Evolutionary conservation across 2,888 invertebrate species (phyloP).

Genomic region (Ariolimax columbianus): DNA sequence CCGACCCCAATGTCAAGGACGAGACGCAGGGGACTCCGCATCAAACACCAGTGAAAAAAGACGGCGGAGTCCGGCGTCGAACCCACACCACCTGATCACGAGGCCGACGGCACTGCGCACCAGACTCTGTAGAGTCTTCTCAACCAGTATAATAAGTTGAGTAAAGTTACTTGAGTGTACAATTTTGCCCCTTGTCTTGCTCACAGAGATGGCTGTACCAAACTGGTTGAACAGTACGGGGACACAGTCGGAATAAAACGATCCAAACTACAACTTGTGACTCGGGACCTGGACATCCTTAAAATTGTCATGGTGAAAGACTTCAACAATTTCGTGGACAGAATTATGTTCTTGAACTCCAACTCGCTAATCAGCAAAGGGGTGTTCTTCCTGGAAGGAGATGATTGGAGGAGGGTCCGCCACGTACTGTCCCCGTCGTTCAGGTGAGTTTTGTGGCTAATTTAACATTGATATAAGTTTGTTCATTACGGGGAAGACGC

Average conservation of each 20-base stretch:
- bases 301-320: conserved; percentile 43
- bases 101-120: too few relatives aligned
- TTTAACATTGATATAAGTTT: too few relatives aligned
- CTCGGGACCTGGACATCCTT: conserved; percentile 35
- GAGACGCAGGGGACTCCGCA: too few relatives aligned
- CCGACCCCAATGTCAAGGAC: too few relatives aligned
- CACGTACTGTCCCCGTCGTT: conserved; percentile 45
- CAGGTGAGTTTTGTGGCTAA: too few relatives aligned
- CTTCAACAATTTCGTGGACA: conserved; percentile 48
- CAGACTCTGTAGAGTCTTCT: too few relatives aligned
- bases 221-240: conserved; percentile 28
- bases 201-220: background rate
- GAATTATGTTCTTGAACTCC: background rate
- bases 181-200: background rate
- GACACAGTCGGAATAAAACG: conserved; percentile 41
- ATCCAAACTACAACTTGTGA: background rate
- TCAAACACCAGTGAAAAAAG: too few relatives aligned
- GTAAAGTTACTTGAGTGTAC: too few relatives aligned
- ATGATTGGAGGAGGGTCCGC: conserved; percentile 38
- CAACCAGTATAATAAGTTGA: too few relatives aligned
- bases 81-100: too few relatives aligned
- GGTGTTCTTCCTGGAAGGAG: conserved; percentile 27
- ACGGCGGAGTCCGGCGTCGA: too few relatives aligned
- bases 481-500: too few relatives aligned
- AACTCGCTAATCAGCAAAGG: conserved; percentile 5